Base-by-base conservation (phyloP, 1,140 invertebrate species). In the Popillia japonica region DNA sequence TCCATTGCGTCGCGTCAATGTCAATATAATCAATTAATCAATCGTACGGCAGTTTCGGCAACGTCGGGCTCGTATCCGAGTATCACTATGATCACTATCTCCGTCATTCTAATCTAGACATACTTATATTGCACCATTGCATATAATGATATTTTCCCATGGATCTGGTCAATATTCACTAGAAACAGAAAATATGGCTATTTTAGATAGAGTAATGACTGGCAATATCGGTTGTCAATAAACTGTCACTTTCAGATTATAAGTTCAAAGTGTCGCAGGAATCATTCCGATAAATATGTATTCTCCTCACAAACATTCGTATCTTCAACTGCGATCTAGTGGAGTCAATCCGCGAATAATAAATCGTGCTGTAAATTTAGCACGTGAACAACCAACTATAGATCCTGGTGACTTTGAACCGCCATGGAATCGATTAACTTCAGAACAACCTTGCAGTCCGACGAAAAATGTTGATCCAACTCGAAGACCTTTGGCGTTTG, bases 391-490 rank as follows among this genome's bases (percentile, higher is more conserved):
- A 9, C 77, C 73, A n/a, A 76, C 76, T 9, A 78, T 82, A 22
- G 82, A 85, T 77, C 77, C 64, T 27, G 61, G 79, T 55, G 82
- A 84, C 75, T 75, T 81, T 22, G 80, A 83, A 64, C 84, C 83
- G 0, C 80, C 83, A 7, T 83, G 81, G 22, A 79, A 83, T 23
- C 76, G 83, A n/a, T 64, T 86, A n/a, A 80, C 78, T 14, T 85
- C 85, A 0, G 81, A 85, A 78, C 83, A 84, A 77, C 84, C 85
- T 0, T 77, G 77, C 42, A 84, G 84, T 40, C 84, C 84, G 4
- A 76, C 83, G 48, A 23, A 81, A 77, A 82, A 84, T 78, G 79
- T 84, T 34, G 84, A 86, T 76, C 41, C 81, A 2, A 83, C 82
- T 10, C 77, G 83, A 82, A 77, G 84, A 79, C 80, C 82, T 17